Evolutionary conservation across 2,797 vertebrate genomes (phyloP).

Genomic region (Ciconia nigra): DNA sequence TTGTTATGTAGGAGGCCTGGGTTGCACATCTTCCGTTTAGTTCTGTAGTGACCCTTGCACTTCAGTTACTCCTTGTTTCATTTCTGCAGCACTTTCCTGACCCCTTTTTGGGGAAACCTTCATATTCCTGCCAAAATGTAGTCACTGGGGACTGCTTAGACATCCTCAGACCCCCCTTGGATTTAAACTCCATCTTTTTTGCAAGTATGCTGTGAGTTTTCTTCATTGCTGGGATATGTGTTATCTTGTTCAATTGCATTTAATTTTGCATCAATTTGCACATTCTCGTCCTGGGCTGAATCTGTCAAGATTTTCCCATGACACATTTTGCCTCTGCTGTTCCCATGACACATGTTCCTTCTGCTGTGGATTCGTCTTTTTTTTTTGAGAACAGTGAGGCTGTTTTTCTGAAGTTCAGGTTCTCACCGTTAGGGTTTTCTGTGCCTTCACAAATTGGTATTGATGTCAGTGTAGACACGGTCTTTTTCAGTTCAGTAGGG

Average conservation of each 20-base stretch:
- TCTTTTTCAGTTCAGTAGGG: neutral
- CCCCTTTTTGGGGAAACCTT: neutral
- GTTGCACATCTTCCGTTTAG: neutral
- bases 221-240: conserved; percentile 33
- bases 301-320: conserved; percentile 9
- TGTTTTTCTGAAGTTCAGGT: neutral
- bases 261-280: conserved; percentile 54
- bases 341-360: conserved; percentile 36
- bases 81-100: neutral
- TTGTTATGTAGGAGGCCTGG: neutral
- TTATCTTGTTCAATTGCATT: conserved; percentile 40
- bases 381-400: neutral
- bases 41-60: neutral
- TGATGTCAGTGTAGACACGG: neutral
- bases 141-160: neutral
- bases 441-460: neutral
- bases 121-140: neutral
- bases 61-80: neutral
- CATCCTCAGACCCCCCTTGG: neutral
- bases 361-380: conserved; percentile 6
- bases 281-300: conserved; percentile 37
- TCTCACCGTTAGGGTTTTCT: neutral
- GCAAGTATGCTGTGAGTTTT: neutral
- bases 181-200: conserved; percentile 12
- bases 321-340: conserved; percentile 57